A percentile compares a stretch with the other conserved stretches of the same genome.
Conservation (phyloP, 2,797 vertebrate species). For the Sebastes jordani region DNA sequence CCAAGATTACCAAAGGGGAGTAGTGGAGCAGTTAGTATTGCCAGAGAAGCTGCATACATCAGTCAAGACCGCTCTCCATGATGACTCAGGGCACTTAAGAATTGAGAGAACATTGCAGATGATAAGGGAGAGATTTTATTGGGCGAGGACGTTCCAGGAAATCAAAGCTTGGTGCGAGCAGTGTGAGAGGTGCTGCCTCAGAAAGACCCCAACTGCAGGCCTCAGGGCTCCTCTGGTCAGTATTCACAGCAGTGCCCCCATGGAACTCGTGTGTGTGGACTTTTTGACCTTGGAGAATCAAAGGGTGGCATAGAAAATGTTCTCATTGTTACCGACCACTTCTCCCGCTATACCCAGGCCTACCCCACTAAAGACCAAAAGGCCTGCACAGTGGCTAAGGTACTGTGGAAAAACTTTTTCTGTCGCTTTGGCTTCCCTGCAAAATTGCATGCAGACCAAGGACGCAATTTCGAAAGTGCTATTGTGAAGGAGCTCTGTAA, state of each 20-base stretch:
- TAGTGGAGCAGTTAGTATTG: conserved; percentile 22
- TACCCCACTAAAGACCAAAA: conserved; percentile 53
- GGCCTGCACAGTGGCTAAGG: conserved; percentile 10
- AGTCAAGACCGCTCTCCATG: conserved; percentile 14
- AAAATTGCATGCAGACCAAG: conserved; percentile 45
- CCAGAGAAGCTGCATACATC: not conserved
- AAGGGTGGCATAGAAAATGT: too few relatives aligned
- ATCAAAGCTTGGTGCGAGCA: too few relatives aligned
- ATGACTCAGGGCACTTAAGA: not conserved
- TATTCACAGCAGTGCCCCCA: conserved; percentile 35
- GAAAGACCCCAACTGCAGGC: conserved; percentile 28
- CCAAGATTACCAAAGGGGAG: not conserved
- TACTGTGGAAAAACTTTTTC: conserved; percentile 21
- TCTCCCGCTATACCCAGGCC: not conserved
- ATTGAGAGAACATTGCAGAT: conserved; percentile 40
- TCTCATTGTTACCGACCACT: too few relatives aligned
- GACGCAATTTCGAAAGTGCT: conserved; percentile 46
- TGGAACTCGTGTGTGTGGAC: not conserved
- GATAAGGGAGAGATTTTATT: conserved; percentile 44
- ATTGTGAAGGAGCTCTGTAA: conserved; percentile 43
- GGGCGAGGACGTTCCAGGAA: conserved; percentile 26
- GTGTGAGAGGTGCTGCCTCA: conserved; percentile 44
- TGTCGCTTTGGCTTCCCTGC: conserved; percentile 43
- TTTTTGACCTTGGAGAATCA: too few relatives aligned
- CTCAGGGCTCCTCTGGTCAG: conserved; percentile 34